Percentiles rank a stretch among this genome's conserved stretches.
Evolutionary conservation across 2,888 invertebrate genomes (phyloP).

Genomic region (Heteromyza rotundicornis): DNA sequence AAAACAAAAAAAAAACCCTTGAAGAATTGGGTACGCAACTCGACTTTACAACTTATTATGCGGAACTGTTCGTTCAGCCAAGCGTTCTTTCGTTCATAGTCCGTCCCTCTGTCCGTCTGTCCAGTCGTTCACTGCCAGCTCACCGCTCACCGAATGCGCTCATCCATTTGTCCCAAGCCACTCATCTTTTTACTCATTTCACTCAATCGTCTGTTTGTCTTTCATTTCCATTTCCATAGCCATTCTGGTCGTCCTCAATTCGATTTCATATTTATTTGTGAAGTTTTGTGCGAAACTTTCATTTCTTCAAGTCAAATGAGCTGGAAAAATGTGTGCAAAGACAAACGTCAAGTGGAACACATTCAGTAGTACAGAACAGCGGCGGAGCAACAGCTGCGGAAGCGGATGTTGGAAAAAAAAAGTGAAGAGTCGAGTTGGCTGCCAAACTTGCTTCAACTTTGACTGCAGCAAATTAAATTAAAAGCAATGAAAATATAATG

Average conservation of each 20-base stretch:
- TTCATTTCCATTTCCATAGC: conserved; percentile 43
- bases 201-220: conserved; percentile 51
- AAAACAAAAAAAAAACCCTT: too few relatives aligned
- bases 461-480: background rate
- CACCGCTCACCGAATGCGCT: too few relatives aligned
- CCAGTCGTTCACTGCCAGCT: background rate
- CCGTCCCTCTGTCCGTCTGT: background rate
- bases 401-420: conserved; percentile 48
- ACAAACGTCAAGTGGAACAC: conserved; percentile 53
- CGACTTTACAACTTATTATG: conserved; percentile 2
- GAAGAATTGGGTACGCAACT: background rate
- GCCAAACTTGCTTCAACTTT: background rate
- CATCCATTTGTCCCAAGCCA: conserved; percentile 2
- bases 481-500: background rate
- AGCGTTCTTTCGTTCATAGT: too few relatives aligned
- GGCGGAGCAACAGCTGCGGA: conserved; percentile 20
- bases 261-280: conserved; percentile 44
- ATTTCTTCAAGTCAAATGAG: conserved; percentile 50
- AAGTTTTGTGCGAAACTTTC: conserved; percentile 40
- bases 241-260: conserved; percentile 44
- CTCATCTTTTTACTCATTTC: conserved; percentile 46
- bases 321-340: conserved; percentile 51
- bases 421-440: too few relatives aligned
- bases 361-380: conserved; percentile 49
- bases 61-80: background rate